A percentile compares a stretch with the other conserved stretches of the same genome.
These are phyloP conservation scores for Ranitomeya variabilis DNA, from an alignment of 2,113 vertebrate species.

Conservation along the genomic window DNA sequence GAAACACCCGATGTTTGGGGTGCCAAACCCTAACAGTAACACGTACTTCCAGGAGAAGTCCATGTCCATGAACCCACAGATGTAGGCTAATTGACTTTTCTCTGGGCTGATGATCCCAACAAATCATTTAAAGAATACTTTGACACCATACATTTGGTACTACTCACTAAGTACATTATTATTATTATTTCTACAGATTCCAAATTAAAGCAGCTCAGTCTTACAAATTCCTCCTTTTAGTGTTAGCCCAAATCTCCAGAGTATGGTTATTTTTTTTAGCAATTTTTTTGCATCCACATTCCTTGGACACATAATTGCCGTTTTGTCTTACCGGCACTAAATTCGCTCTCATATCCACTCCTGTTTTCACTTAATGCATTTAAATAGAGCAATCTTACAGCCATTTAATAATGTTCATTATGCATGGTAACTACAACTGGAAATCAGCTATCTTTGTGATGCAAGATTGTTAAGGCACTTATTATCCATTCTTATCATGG, in stretches of 20 bases:
- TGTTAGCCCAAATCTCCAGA: neutral
- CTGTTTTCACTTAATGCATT: neutral
- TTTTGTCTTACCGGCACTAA: neutral
- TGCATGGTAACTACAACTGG: slow-evolving; percentile 28
- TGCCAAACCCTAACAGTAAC: too few species aligned
- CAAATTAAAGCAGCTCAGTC: too few species aligned
- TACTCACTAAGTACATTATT: too few species aligned
- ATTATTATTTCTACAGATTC: too few species aligned
- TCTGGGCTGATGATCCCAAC: too few species aligned
- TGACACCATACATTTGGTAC: too few species aligned
- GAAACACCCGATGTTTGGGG: too few species aligned
- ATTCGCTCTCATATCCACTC: neutral
- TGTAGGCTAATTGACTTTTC: too few species aligned
- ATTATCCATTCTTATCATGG: neutral
- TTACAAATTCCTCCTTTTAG: neutral
- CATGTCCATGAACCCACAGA: too few species aligned
- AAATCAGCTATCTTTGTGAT: slow-evolving; percentile 28
- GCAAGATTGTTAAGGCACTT: neutral
- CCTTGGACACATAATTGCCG: neutral
- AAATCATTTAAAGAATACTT: too few species aligned
- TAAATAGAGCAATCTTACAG: neutral
- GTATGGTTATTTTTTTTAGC: neutral
- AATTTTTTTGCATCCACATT: neutral
- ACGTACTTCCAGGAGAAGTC: too few species aligned
- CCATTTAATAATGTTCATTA: slow-evolving; percentile 17